Evolutionary conservation across 1,140 invertebrate genomes (phyloP).

Genomic region (Vollenhovia emeryi): DNA sequence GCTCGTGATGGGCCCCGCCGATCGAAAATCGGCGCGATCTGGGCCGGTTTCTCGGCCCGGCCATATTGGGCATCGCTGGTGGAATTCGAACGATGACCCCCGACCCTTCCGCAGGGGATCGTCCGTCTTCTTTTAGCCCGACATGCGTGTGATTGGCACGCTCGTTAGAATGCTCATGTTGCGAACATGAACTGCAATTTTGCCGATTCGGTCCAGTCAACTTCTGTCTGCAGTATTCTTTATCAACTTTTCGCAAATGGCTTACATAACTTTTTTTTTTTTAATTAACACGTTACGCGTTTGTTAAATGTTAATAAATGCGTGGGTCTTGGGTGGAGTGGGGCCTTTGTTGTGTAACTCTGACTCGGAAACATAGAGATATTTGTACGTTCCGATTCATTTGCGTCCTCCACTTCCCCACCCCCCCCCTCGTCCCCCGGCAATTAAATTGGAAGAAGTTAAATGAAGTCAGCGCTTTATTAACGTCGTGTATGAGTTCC

Average conservation of each 20-base stretch:
- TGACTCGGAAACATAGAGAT: neutral
- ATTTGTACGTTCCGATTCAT: conserved; percentile 28
- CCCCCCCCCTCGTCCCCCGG: too few relatives aligned
- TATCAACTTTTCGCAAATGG: neutral
- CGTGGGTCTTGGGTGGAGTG: too few relatives aligned
- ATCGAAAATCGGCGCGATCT: conserved; percentile 67
- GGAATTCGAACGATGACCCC: conserved; percentile 50
- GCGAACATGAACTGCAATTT: conserved; percentile 27
- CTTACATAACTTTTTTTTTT: neutral
- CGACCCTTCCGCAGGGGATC: conserved; percentile 44
- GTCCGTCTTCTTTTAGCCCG: conserved; percentile 45
- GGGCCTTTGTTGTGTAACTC: neutral
- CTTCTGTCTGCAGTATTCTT: neutral
- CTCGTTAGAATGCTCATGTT: conserved; percentile 49
- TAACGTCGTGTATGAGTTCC: conserved; percentile 47
- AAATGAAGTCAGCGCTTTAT: conserved; percentile 49
- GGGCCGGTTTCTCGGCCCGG: conserved; percentile 35
- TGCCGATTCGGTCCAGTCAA: conserved; percentile 12
- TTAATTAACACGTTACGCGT: neutral
- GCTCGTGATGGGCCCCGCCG: conserved; percentile 25
- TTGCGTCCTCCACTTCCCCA: too few relatives aligned
- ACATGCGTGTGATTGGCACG: conserved; percentile 49
- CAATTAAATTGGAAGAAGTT: conserved; percentile 55
- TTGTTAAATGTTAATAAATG: neutral
- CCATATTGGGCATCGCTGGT: conserved; percentile 43